Base-by-base conservation (phyloP, 2,888 invertebrate species). In the Rhabditophanes sp. region DNA sequence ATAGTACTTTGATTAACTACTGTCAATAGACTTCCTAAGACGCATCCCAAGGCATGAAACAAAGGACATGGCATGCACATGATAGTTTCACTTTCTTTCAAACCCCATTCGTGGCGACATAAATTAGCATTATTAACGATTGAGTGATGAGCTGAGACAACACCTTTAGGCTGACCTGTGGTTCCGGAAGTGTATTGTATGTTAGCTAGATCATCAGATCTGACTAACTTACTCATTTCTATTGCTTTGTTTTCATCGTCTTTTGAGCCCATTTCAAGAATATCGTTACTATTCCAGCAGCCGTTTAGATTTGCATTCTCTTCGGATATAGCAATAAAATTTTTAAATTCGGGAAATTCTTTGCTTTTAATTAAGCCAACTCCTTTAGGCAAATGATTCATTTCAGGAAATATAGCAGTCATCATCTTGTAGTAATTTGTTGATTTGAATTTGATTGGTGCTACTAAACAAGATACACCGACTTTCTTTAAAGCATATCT, bases 161-260 rank as follows among this genome's bases (percentile, higher is more conserved):
- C 70, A 24, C 78, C 82, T 66, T 84, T 84, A 0, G 83, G 80
- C 24, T 67, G 64, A 8, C 78, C 78, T 0, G 83, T 80, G 1
- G 80, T 80, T 11, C 80, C 80, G 73, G 73, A 44, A n/a, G 45
- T 46, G 23, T 36, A 46, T 25, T 46, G 67, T 46, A 84, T 76
- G 58, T 78, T 79, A 48, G 74, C 75, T 0, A 75, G 72, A 19
- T 74, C 73, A 59, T 78, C 76, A 25, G n/a, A n/a, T n/a, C n/a
- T n/a, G n/a, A n/a, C n/a, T n/a, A n/a, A n/a, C n/a, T n/a, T n/a
- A n/a, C n/a, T n/a, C n/a, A n/a, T n/a, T n/a, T n/a, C n/a, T n/a
- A n/a, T n/a, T n/a, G n/a, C n/a, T n/a, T n/a, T n/a, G n/a, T n/a
- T n/a, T n/a, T n/a, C n/a, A 4, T 62, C 56, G 8, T 58, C 50